A percentile compares a stretch with the other conserved stretches of the same genome.
These are phyloP conservation scores for Temnothorax rugatulus DNA, from an alignment of 2,888 invertebrate species.

Conservation along the genomic window DNA sequence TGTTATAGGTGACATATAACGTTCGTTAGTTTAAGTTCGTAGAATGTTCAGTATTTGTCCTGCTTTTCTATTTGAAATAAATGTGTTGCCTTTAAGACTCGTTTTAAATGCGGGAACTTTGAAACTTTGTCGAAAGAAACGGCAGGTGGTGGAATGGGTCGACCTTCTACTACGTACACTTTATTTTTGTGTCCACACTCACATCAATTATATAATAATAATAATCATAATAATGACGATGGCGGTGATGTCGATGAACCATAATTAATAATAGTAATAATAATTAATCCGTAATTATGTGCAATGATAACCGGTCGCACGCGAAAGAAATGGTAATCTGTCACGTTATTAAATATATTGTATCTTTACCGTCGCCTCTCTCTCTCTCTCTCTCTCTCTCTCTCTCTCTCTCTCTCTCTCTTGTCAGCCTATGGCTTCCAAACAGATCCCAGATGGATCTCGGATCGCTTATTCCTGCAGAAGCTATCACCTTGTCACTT, in stretches of 20 bases:
- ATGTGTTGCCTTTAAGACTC: slow-evolving; percentile 37
- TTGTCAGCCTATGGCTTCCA: slow-evolving; percentile 56
- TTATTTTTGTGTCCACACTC: slow-evolving; percentile 79
- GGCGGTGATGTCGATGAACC: slow-evolving; percentile 68
- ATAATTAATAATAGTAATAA: slow-evolving; percentile 73
- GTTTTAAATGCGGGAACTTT: background rate
- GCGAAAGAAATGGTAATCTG: slow-evolving; percentile 71
- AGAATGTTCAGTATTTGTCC: slow-evolving; percentile 1
- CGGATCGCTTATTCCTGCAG: slow-evolving; percentile 48
- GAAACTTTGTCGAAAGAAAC: slow-evolving; percentile 47
- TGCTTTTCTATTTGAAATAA: slow-evolving; percentile 60
- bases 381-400: background rate
- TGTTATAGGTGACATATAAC: background rate
- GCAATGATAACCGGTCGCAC: slow-evolving; percentile 70
- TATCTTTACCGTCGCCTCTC: slow-evolving; percentile 25
- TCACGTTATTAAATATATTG: slow-evolving; percentile 58
- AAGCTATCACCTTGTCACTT: slow-evolving; percentile 61
- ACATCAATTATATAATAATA: slow-evolving; percentile 78
- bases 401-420: background rate
- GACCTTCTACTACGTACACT: slow-evolving; percentile 77
- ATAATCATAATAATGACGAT: slow-evolving; percentile 69
- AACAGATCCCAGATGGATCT: slow-evolving; percentile 29
- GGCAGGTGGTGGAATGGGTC: slow-evolving; percentile 57
- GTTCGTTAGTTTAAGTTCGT: slow-evolving; percentile 41
- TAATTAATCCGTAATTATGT: slow-evolving; percentile 73